phyloP scores from a whole-genome alignment of 2,888 invertebrate species.

The Cantharis rufa region DNA sequence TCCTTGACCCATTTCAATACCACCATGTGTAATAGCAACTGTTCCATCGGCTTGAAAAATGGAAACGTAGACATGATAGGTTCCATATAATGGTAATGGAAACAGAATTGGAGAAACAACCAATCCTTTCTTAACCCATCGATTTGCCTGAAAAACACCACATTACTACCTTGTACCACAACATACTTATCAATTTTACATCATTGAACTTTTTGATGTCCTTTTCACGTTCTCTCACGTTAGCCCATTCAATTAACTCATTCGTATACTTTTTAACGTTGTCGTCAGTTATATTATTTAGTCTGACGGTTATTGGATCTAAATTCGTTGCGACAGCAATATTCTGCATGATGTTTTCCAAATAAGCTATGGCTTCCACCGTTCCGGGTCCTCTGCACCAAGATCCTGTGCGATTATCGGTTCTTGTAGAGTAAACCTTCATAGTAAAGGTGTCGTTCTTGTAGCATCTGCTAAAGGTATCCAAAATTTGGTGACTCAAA shows the following conservation, averaged over 20 bases:
- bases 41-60: not conserved
- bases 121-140: not conserved
- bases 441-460: slow-evolving; percentile 59
- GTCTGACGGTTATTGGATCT: slow-evolving; percentile 64
- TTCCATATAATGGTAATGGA: not conserved
- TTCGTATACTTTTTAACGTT: slow-evolving; percentile 59
- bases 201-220: slow-evolving; percentile 65
- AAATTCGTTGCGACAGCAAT: slow-evolving; percentile 60
- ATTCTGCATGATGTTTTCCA: slow-evolving; percentile 46
- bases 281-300: slow-evolving; percentile 58
- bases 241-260: slow-evolving; percentile 61
- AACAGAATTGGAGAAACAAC: not conserved
- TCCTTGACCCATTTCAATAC: not conserved
- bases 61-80: not conserved
- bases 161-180: no score
- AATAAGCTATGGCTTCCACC: slow-evolving; percentile 38
- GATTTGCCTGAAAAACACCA: not conserved
- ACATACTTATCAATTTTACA: slow-evolving; percentile 39
- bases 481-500: slow-evolving; percentile 47
- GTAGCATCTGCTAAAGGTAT: slow-evolving; percentile 64
- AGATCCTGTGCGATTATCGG: slow-evolving; percentile 68
- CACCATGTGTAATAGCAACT: not conserved
- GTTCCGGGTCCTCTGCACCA: slow-evolving; percentile 71
- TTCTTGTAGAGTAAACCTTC: slow-evolving; percentile 57
- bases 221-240: slow-evolving; percentile 61